Evolutionary conservation across 2,797 vertebrate species (phyloP), one percentile per base, ranked within the genome.

Genomic region (Syngnathus acus): DNA sequence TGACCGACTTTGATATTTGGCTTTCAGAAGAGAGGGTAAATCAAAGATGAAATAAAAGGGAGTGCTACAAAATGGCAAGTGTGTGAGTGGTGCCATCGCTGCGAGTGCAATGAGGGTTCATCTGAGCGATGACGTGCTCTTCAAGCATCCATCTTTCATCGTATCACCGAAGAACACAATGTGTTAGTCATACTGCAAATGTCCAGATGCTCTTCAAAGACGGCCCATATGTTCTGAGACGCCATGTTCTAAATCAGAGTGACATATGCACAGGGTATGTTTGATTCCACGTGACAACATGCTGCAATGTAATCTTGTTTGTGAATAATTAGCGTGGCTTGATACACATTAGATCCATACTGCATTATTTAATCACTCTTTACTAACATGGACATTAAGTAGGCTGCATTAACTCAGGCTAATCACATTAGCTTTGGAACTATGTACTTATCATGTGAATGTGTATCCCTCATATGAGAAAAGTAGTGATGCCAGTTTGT

Each of bases 131-230:
- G 64, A 68, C 63, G 19, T 43, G 62, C 23, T 72, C 60, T n/a
- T 70, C 50, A 47, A 67, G 74, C 66, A 70, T 40, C 50, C 62
- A 14, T 32, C 54, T 57, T 57, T 21, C 53, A 53, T 47, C 26
- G 42, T 0, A 64, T 67, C 47, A 62, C 48, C 23, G 0, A 1
- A 26, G 43, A 63, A 50, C 69, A 68, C 47, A 68, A 64, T 65
- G 64, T 59, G 70, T 68, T 77, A 65, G 62, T 84, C 72, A 72
- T 47, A 48, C 63, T 67, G 39, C 43, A 55, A 65, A 66, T 62
- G 17, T 14, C 67, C 70, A 73, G 65, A 71, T 80, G 66, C 69
- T 66, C 57, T 61, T 72, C 48, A 67, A 69, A 54, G 23, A 72
- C 75, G 26, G 53, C 43, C 66, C 69, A 67, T 67, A 74, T 70